A percentile compares a stretch with the other conserved stretches of the same genome.
These are phyloP conservation scores for Ciconia maguari DNA, from an alignment of 2,113 vertebrate genomes.

Conservation along the genomic window DNA sequence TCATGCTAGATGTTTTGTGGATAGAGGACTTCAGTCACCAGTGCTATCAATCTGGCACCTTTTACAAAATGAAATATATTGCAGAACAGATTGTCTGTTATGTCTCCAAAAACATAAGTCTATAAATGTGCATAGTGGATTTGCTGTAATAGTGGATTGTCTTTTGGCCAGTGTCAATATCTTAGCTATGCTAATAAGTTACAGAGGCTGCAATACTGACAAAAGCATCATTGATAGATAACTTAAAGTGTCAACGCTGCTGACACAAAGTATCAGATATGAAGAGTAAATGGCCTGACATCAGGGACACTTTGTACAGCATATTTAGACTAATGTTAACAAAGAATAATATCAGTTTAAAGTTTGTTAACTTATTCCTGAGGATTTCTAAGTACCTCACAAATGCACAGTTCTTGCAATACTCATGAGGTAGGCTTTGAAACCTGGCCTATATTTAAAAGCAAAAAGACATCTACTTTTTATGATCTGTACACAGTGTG, in stretches of 20 bases:
- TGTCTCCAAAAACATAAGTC: background rate
- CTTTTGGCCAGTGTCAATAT: background rate
- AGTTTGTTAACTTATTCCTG: background rate
- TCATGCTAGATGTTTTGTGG: background rate
- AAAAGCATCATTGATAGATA: background rate
- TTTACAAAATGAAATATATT: background rate
- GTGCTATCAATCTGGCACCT: background rate
- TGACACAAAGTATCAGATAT: background rate
- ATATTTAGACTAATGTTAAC: background rate
- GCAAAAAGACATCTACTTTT: background rate
- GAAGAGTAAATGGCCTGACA: background rate
- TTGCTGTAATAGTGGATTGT: background rate
- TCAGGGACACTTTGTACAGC: background rate
- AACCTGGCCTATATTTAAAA: background rate
- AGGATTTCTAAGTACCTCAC: background rate
- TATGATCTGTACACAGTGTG: background rate
- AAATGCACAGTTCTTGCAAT: background rate
- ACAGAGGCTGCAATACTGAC: background rate
- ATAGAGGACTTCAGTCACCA: background rate
- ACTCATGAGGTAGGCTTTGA: background rate
- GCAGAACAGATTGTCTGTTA: background rate
- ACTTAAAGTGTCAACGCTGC: background rate
- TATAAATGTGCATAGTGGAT: background rate
- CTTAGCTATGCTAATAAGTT: background rate
- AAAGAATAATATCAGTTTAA: background rate